Conservation (phyloP, 2,113 vertebrate species). For the Eleginops maclovinus region DNA sequence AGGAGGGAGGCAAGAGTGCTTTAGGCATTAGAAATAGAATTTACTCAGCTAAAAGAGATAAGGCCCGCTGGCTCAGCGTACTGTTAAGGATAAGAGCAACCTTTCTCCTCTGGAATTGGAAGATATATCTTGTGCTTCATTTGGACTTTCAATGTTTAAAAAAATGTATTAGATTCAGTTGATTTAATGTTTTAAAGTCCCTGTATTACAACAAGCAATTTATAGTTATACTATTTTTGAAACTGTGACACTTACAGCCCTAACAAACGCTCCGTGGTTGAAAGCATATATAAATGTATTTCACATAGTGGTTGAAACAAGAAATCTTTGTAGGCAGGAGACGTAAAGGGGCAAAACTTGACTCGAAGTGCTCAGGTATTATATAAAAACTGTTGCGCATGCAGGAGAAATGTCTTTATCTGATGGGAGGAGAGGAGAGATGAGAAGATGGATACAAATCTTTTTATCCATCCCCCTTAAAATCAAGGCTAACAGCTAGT, state of each 20-base stretch:
- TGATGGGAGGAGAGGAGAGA: no score
- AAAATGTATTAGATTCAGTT: no score
- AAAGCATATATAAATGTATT: no score
- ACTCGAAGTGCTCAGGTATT: no score
- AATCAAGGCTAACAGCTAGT: no score
- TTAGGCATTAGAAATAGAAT: conserved; percentile 31
- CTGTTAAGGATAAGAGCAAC: conserved; percentile 22
- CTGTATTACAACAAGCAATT: conserved; percentile 7
- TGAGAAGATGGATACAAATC: not conserved
- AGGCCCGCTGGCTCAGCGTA: not conserved
- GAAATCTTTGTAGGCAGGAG: no score
- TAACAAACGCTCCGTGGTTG: not conserved
- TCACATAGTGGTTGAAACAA: no score
- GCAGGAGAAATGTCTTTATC: no score
- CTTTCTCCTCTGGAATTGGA: conserved; percentile 1
- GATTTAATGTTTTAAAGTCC: not conserved
- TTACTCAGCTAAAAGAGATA: conserved; percentile 29
- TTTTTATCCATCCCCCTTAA: not conserved
- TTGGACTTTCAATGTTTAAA: not conserved
- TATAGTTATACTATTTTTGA: no score
- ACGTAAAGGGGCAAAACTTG: no score
- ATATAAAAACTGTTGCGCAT: no score
- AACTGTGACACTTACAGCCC: not conserved
- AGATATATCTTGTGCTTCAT: not conserved
- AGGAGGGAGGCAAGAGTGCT: conserved; percentile 34